A percentile compares a stretch with the other conserved stretches of the same genome.
Conservation (phyloP, 1,140 invertebrate species). For the Bombus confusus region DNA sequence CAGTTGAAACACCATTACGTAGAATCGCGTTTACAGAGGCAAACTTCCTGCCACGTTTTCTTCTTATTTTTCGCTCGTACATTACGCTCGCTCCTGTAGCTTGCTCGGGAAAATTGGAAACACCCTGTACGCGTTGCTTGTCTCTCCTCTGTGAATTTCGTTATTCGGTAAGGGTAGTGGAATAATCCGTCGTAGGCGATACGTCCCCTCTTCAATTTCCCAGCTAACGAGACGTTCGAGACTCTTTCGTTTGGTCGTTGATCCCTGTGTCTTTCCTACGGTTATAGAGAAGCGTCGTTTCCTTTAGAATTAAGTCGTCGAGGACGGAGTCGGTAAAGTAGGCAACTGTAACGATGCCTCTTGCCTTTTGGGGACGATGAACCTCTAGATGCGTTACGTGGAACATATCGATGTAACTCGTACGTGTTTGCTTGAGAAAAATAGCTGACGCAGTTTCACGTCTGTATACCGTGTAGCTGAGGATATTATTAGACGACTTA, state of each 20-base stretch:
- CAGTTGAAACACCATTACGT: no score
- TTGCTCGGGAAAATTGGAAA: no score
- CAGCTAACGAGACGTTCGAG: background rate
- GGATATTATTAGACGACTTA: background rate
- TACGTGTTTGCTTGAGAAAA: background rate
- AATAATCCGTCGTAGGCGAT: background rate
- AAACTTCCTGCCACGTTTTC: no score
- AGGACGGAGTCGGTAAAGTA: background rate
- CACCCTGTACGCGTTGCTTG: background rate
- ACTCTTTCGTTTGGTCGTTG: background rate
- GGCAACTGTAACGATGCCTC: background rate
- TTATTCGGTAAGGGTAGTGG: background rate
- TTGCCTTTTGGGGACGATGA: background rate
- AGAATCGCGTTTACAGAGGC: no score
- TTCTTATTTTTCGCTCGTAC: no score
- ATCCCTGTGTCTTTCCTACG: no score
- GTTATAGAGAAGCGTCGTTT: background rate
- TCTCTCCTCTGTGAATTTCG: background rate
- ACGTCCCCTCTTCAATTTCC: background rate
- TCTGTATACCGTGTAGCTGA: background rate
- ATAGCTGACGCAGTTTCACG: background rate
- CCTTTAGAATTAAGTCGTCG: background rate
- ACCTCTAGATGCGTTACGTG: background rate
- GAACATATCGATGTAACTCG: background rate
- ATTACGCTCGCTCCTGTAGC: no score